Evolutionary conservation across 2,888 invertebrate species (phyloP).

Genomic region (Sinopyrophorus schimmeli): DNA sequence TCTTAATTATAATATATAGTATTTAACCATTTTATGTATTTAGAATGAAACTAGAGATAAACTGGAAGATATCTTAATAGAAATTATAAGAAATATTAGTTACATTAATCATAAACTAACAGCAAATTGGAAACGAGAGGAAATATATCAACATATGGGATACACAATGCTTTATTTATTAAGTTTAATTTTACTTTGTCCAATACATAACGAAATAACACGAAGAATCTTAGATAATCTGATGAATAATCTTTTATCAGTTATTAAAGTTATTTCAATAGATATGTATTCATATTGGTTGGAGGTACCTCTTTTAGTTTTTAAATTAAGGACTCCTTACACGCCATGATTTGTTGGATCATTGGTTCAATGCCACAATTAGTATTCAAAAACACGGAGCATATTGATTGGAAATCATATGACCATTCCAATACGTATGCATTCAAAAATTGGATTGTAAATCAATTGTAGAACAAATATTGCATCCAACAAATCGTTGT

Average conservation of each 20-base stretch:
- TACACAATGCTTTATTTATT: constrained; percentile 43
- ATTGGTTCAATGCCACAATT: too few species aligned
- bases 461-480: too few species aligned
- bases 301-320: constrained; percentile 42
- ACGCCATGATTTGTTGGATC: too few species aligned
- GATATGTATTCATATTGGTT: constrained; percentile 50
- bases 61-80: constrained; percentile 35
- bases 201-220: constrained; percentile 32
- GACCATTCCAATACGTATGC: background rate
- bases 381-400: too few species aligned
- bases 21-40: constrained; percentile 15
- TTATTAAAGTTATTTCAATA: constrained; percentile 46
- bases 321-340: too few species aligned
- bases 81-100: constrained; percentile 42
- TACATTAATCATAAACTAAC: constrained; percentile 39
- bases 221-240: constrained; percentile 40
- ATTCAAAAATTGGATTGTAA: too few species aligned
- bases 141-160: constrained; percentile 47
- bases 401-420: too few species aligned
- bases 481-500: too few species aligned
- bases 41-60: constrained; percentile 38
- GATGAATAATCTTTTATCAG: constrained; percentile 36
- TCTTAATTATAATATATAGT: too few species aligned
- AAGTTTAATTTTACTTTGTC: constrained; percentile 39
- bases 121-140: constrained; percentile 35